Base-by-base conservation (phyloP, 2,888 invertebrate species). In the Euzophera pinguis region DNA sequence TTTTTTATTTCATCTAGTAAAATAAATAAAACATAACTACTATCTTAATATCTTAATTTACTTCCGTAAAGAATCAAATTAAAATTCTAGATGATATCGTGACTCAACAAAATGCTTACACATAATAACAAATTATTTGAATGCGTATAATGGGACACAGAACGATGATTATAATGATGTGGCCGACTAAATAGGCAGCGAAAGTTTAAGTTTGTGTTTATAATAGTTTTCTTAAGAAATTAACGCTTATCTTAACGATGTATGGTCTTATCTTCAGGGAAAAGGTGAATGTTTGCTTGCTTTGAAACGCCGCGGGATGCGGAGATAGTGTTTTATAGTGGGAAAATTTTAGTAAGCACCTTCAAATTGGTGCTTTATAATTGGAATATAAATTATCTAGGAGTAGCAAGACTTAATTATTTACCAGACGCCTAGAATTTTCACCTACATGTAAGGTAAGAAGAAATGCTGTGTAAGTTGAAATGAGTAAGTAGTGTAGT, bases 211-310 rank as follows among this genome's bases (percentile, higher is more conserved):
- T 52, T 32, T 74, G 75, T 71, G 66, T 32, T 74, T 73, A 72
- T 76, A 73, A 74, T 78, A 39, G 39, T 29, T 43, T 76, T 80
- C 73, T 68, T 73, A 73, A 64, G 77, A 81, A 84, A 83, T 83
- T 80, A 83, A 79, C 75, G 67, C 68, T 82, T 84, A 83, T 85
- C 84, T 85, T 68, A 68, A 77, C 69, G 69, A 69, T 67, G 61
- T 71, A 79, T 81, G 80, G 65, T 56, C 70, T 78, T 82, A 84
- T 84, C 80, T 81, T 71, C 63, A 61, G 67, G 73, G 80, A 80
- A 80, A 76, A 68, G 63, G 58, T 71, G 63, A 57, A 70, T 84
- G 82, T 82, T 84, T 82, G 74, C 59, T 62, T 71, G 68, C 72
- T 71, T 64, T 60, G 57, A 60, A 47, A 47, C 54, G 63, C 71